phyloP scores from a whole-genome alignment of 2,113 vertebrate genomes.

The Chlamydotis undulata region DNA sequence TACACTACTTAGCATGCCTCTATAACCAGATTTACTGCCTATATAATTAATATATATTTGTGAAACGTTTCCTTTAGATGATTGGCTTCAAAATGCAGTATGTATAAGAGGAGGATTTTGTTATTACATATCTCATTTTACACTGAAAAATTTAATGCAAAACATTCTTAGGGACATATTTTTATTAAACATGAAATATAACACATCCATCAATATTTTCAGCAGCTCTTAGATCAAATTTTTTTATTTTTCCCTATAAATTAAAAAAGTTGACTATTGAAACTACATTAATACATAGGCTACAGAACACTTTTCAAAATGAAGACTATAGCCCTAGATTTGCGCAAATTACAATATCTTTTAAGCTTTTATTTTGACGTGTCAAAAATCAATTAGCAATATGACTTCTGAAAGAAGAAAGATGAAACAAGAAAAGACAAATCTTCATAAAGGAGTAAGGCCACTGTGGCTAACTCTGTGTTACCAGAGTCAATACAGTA shows the following conservation, averaged over 20 bases:
- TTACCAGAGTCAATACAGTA: conserved; percentile 58
- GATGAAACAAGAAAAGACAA: conserved; percentile 63
- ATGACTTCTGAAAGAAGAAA: conserved; percentile 39
- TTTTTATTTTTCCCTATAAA: conserved; percentile 50
- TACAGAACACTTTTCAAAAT: conserved; percentile 22
- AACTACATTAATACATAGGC: conserved; percentile 12
- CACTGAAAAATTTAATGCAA: conserved; percentile 14
- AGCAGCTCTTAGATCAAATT: neutral
- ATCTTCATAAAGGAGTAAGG: conserved; percentile 67
- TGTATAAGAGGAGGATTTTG: neutral
- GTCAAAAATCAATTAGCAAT: conserved; percentile 15
- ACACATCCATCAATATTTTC: conserved; percentile 41
- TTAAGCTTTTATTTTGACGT: conserved; percentile 29
- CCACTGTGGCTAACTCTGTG: conserved; percentile 64
- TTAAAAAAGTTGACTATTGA: conserved; percentile 49
- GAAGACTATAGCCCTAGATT: conserved; percentile 3
- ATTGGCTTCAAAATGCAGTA: neutral
- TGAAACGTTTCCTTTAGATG: neutral
- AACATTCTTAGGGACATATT: conserved; percentile 24
- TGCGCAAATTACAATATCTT: conserved; percentile 16
- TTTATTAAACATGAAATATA: conserved; percentile 54
- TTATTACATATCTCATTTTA: neutral
- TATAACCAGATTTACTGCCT: conserved; percentile 35
- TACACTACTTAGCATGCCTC: neutral
- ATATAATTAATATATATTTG: neutral